These are phyloP conservation scores for Poecilia velifera DNA, from an alignment of 2,797 vertebrate genomes.

Conservation along the genomic window DNA sequence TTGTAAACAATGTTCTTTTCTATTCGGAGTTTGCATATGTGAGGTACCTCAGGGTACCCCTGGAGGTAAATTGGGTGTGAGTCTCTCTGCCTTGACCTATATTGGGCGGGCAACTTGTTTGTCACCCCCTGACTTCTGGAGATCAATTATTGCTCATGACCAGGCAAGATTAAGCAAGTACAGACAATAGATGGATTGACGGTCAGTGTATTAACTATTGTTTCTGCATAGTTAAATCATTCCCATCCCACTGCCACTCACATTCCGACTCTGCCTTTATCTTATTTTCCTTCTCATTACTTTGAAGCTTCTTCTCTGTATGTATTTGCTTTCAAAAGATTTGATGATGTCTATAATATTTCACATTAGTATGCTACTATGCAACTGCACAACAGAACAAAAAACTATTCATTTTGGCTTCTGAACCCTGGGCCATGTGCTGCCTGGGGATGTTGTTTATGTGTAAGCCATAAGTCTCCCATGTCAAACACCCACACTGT, in stretches of 20 bases:
- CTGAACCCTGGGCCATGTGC: slow-evolving; percentile 45
- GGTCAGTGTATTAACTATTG: neutral
- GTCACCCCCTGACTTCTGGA: neutral
- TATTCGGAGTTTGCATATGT: neutral
- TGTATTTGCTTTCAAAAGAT: slow-evolving; percentile 36
- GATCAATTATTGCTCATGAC: neutral
- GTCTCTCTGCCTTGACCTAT: neutral
- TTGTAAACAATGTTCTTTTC: neutral
- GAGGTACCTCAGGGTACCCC: neutral
- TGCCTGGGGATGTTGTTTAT: slow-evolving; percentile 42
- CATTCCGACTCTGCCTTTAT: neutral
- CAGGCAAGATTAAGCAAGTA: neutral
- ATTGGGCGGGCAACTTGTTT: neutral
- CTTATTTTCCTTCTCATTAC: neutral
- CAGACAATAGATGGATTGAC: neutral
- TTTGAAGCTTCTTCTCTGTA: slow-evolving; percentile 27
- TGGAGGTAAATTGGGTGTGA: neutral
- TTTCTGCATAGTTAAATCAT: slow-evolving; percentile 40
- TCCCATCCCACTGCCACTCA: slow-evolving; percentile 8
- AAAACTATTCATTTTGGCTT: slow-evolving; percentile 34
- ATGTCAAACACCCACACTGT: slow-evolving; percentile 42
- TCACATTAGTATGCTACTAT: slow-evolving; percentile 19
- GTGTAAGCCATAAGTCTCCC: slow-evolving; percentile 30
- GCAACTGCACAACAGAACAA: neutral
- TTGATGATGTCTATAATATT: slow-evolving; percentile 15